Conservation (phyloP, 2,797 vertebrate genomes). For the Periparus ater region DNA sequence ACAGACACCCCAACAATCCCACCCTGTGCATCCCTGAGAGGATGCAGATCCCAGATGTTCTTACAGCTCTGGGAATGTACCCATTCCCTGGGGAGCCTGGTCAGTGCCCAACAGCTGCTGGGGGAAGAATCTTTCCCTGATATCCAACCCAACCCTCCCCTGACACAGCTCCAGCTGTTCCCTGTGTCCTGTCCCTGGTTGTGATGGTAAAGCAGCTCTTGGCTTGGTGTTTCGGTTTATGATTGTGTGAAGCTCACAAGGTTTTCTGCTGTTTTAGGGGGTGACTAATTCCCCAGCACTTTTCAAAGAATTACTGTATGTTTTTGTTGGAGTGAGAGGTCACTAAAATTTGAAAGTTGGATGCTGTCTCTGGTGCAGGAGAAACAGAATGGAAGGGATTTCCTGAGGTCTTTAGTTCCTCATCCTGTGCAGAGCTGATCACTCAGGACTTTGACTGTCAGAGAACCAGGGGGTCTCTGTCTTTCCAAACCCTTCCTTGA, state of each 20-base stretch:
- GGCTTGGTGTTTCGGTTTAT: not conserved
- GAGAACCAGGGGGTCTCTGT: not conserved
- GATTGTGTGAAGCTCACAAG: not conserved
- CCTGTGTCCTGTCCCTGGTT: no score
- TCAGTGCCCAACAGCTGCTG: rapidly evolving
- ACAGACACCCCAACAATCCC: not conserved
- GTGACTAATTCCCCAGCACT: not conserved
- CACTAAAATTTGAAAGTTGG: not conserved
- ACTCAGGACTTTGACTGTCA: not conserved
- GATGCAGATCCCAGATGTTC: no score
- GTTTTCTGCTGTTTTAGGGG: not conserved
- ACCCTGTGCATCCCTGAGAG: not conserved
- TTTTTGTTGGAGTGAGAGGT: not conserved
- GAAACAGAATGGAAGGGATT: not conserved
- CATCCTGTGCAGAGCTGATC: not conserved
- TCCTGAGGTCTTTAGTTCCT: not conserved
- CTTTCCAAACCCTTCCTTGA: not conserved
- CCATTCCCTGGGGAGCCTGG: not conserved
- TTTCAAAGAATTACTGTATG: not conserved
- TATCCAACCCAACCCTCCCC: not conserved
- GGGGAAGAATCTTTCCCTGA: not conserved
- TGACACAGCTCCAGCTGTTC: rapidly evolving
- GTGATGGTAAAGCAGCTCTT: not conserved
- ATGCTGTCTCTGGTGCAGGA: not conserved
- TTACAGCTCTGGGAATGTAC: rapidly evolving